These are phyloP conservation scores for Neoseiulus cucumeris DNA, from an alignment of 1,140 invertebrate species.

Conservation along the genomic window DNA sequence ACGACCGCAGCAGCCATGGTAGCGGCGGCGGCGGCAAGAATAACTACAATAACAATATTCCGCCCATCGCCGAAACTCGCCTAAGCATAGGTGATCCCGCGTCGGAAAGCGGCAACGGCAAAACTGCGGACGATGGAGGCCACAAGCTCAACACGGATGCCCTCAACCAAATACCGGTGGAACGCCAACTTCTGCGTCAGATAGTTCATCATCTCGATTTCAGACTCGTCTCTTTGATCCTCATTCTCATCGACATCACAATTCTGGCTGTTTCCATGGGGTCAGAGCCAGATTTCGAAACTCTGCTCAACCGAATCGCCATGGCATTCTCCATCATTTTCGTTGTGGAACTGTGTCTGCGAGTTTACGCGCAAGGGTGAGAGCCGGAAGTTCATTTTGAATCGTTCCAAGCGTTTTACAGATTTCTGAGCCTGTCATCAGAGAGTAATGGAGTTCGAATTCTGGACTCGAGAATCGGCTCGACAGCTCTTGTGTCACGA, in stretches of 20 bases:
- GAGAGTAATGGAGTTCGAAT: too few species aligned
- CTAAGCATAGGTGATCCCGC: neutral
- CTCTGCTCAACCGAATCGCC: constrained; percentile 20
- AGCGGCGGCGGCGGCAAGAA: too few species aligned
- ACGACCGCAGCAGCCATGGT: too few species aligned
- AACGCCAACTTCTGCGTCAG: neutral
- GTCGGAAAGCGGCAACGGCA: neutral
- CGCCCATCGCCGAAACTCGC: too few species aligned
- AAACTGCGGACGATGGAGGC: neutral
- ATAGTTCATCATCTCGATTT: constrained; percentile 14
- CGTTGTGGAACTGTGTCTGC: constrained; percentile 26
- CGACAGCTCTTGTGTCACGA: too few species aligned
- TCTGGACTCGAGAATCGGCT: too few species aligned
- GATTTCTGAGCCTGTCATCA: too few species aligned
- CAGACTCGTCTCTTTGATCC: constrained; percentile 16
- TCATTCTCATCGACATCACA: constrained; percentile 29
- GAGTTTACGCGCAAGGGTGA: constrained; percentile 29
- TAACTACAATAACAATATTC: too few species aligned
- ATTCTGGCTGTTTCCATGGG: constrained; percentile 26
- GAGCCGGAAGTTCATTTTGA: constrained; percentile 8
- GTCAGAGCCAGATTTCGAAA: constrained; percentile 19
- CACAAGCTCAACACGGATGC: neutral
- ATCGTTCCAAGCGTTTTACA: too few species aligned
- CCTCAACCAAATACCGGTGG: neutral
- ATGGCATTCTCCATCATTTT: constrained; percentile 29